Evolutionary conservation across 2,113 vertebrate genomes (phyloP), one percentile per base, ranked within the genome.

Genomic region (Pao palembangensis): DNA sequence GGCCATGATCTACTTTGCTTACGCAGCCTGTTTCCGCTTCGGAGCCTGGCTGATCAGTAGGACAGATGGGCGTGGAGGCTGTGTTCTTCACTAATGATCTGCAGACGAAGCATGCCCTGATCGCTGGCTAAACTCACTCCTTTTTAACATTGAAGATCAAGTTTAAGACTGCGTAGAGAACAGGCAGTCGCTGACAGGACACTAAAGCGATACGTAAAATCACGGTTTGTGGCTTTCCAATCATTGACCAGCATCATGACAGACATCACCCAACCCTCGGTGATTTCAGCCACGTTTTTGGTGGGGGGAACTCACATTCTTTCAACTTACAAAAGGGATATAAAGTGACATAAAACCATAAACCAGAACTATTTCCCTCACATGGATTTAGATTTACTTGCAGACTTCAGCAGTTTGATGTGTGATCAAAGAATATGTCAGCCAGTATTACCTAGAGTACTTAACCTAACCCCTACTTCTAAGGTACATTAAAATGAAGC

Each of bases 1-100:
- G 85, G 92, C 94, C 18, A 94, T 98, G 88, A 91, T 98, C 85
- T 98, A 94, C 86, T 98, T 98, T 34, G 92, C 94, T 23, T 96
- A 99, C 4, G 96, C 97, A 0, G 96, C 62, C 47, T 94, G 93
- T 72, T 99, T 98, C 87, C 93, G 93, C 4, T 98, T 98, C 69
- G 96, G 96, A 38, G 93, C 96, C 25, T 98, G 93, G 79, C 92
- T 99, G 12, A 90, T 98, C 28, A 51, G 70, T 86, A 1, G 76
- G 62, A 2, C 13, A 88, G 17, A 94, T 95, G 91, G 1, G 74
- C 0, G 92, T 62, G 41, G 89, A 92, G 60, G 64, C 1, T 0
- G 94, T 99, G n/a, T 98, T 94, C 81, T n/a, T n/a, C n/a, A n/a
- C n/a, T n/a, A n/a, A n/a, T n/a, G n/a, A n/a, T n/a, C 86, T 98